These are phyloP conservation scores for Hemitrygon akajei DNA, from an alignment of 2,797 vertebrate genomes.

Conservation along the genomic window DNA sequence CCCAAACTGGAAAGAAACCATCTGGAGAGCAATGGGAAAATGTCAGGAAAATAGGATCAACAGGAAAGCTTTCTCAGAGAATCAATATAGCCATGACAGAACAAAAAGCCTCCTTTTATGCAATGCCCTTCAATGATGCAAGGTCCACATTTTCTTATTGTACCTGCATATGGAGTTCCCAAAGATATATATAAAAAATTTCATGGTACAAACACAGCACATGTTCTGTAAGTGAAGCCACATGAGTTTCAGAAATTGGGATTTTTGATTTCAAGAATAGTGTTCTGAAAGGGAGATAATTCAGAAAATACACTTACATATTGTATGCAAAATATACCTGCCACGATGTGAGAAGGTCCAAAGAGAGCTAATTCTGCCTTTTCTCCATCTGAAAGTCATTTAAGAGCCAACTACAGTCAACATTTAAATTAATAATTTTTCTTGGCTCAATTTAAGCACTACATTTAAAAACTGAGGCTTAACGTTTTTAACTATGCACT, in stretches of 20 bases:
- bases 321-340: constrained; percentile 33
- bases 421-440: constrained; percentile 23
- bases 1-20: neutral
- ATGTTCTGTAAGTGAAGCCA: neutral
- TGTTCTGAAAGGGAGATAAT: neutral
- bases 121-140: neutral
- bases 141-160: neutral
- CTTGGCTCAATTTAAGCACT: constrained; percentile 19
- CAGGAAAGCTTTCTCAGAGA: neutral
- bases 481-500: neutral
- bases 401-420: constrained; percentile 32
- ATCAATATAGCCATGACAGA: neutral
- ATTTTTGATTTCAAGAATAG: neutral
- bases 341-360: constrained; percentile 9
- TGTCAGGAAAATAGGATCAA: neutral
- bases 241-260: neutral
- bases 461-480: neutral
- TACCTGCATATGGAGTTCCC: neutral
- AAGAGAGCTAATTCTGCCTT: constrained; percentile 15
- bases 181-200: neutral
- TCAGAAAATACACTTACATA: constrained; percentile 1
- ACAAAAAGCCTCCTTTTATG: neutral
- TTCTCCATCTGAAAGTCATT: constrained; percentile 35
- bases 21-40: neutral
- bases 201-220: neutral